Percentiles rank a stretch among this genome's conserved stretches.
Evolutionary conservation across 2,113 vertebrate genomes (phyloP).

Genomic region (Chlamydotis undulata): DNA sequence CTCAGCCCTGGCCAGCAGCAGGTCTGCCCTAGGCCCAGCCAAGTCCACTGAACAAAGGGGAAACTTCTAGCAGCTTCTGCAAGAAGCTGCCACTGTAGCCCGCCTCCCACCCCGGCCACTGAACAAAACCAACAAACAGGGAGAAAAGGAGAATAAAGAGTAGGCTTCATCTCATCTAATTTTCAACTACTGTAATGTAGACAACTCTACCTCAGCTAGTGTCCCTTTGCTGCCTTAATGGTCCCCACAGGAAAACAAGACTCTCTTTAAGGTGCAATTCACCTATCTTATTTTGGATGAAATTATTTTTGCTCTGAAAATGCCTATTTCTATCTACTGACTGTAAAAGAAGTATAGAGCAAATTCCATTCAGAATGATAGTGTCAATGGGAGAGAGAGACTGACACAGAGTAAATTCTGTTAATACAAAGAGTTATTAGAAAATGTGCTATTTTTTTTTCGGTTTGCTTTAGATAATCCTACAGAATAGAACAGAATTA

Average conservation of each 20-base stretch:
- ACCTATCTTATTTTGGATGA: not conserved
- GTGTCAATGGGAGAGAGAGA: not conserved
- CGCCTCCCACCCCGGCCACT: too few relatives aligned
- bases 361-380: not conserved
- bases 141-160: not conserved
- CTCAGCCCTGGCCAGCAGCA: too few relatives aligned
- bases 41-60: too few relatives aligned
- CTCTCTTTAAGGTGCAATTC: not conserved
- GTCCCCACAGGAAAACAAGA: not conserved
- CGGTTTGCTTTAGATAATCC: not conserved
- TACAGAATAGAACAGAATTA: not conserved
- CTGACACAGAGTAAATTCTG: not conserved
- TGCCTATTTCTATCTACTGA: not conserved
- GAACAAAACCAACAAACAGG: too few relatives aligned
- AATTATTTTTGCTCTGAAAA: slow-evolving; percentile 9
- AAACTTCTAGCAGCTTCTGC: too few relatives aligned
- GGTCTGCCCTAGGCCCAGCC: too few relatives aligned
- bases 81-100: too few relatives aligned
- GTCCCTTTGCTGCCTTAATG: not conserved
- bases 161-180: not conserved
- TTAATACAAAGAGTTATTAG: not conserved
- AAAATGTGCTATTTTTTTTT: not conserved
- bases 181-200: not conserved
- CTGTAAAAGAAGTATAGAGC: not conserved
- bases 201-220: not conserved